These are phyloP conservation scores for Dromococcyx pavoninus DNA, from an alignment of 2,797 vertebrate genomes.

Conservation along the genomic window DNA sequence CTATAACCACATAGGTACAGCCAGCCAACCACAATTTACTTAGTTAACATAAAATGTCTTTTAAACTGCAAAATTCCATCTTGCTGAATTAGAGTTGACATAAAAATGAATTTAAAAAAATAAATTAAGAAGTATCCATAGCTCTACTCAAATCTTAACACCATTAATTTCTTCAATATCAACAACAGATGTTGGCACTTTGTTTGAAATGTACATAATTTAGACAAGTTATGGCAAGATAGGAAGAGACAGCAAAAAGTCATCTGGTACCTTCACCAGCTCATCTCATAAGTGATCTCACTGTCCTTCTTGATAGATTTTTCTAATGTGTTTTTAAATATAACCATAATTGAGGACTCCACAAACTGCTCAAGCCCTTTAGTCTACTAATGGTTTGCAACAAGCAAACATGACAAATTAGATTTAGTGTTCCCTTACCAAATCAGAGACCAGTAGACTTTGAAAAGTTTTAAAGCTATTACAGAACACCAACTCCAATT, in stretches of 20 bases:
- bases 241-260: neutral
- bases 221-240: neutral
- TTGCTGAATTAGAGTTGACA: neutral
- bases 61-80: neutral
- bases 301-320: neutral
- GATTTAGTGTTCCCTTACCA: neutral
- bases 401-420: neutral
- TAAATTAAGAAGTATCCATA: neutral
- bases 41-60: neutral
- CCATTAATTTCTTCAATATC: neutral
- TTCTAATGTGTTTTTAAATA: neutral
- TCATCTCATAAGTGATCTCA: neutral
- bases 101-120: neutral
- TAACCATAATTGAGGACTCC: neutral
- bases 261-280: neutral
- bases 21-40: neutral
- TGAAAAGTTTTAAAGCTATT: neutral
- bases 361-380: neutral
- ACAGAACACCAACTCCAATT: neutral
- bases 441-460: neutral
- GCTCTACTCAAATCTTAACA: neutral
- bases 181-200: neutral
- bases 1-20: neutral
- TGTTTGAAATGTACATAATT: neutral
- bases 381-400: neutral